Evolutionary conservation across 2,113 vertebrate genomes (phyloP), one percentile per base, ranked within the genome.

Genomic region (Eira barbara): DNA sequence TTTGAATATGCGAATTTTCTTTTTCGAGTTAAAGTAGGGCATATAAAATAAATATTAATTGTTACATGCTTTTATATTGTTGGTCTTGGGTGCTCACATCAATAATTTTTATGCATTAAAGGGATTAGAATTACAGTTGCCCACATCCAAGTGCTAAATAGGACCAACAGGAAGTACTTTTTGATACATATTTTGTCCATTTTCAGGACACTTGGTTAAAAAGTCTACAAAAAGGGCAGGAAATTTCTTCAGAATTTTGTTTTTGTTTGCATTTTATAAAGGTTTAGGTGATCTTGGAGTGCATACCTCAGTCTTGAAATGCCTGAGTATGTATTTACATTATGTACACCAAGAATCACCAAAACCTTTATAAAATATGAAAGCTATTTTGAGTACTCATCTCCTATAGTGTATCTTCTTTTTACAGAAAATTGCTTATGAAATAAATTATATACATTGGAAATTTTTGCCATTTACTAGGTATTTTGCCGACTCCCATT

Each of bases 401-500:
- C 42, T 87, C 9, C 0, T 69, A 2, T 87, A 4, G 69, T 87
- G 2, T 39, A 0, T 96, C 36, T 36, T 95, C 36, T 96, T 97
- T 94, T 31, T 91, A 14, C 80, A 84, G 79, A 10, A 95, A 80
- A 89, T 91, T 59, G 5, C 83, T 96, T 96, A 18, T 92, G 3
- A 47, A 95, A 27, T 97, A 94, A 93, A 71, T 87, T 73, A 85
- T 36, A 34, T 82, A 65, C 95, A 76, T 63, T 20, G 71, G 79
- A 92, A 65, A n/a, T 82, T 87, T 97, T 95, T 69, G 71, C 81
- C 91, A 34, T 85, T 76, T 15, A 17, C 90, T 31, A 98, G 99
- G 99, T 97, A 98, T 99, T 63, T 96, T 99, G 86, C 89, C 99
- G 73, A 98, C 98, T 98, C 98, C 99, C 34, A 98, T 99, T 98